Conservation (phyloP, 2,113 vertebrate genomes). For the Cephalopterus ornatus region DNA sequence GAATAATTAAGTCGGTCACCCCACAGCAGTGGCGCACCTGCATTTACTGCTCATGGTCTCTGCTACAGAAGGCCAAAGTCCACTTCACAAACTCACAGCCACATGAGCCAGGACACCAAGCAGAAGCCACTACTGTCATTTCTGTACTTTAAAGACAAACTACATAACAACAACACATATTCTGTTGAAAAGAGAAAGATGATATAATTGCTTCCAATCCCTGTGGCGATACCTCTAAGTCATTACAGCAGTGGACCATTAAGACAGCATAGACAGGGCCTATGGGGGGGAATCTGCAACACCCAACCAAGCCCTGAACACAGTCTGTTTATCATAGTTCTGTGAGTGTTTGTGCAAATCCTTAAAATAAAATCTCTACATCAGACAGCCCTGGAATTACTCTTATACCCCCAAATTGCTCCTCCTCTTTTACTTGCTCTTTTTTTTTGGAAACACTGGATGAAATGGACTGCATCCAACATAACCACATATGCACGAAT, state of each 20-base stretch:
- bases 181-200: neutral
- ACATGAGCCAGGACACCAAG: neutral
- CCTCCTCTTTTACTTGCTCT: neutral
- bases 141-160: neutral
- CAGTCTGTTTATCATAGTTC: neutral
- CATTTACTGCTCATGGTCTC: neutral
- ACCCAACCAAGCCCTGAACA: neutral
- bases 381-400: neutral
- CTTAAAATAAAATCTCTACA: neutral
- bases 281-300: neutral
- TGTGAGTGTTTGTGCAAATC: neutral
- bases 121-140: neutral
- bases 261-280: fast-evolving
- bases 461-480: neutral
- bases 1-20: neutral
- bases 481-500: neutral
- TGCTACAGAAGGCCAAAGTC: neutral
- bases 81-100: neutral
- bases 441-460: neutral
- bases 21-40: neutral
- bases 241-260: neutral
- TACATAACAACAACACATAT: fast-evolving
- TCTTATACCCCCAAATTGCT: neutral
- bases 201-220: neutral
- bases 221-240: neutral